phyloP scores from a whole-genome alignment of 2,113 vertebrate species.

The Passer domesticus region DNA sequence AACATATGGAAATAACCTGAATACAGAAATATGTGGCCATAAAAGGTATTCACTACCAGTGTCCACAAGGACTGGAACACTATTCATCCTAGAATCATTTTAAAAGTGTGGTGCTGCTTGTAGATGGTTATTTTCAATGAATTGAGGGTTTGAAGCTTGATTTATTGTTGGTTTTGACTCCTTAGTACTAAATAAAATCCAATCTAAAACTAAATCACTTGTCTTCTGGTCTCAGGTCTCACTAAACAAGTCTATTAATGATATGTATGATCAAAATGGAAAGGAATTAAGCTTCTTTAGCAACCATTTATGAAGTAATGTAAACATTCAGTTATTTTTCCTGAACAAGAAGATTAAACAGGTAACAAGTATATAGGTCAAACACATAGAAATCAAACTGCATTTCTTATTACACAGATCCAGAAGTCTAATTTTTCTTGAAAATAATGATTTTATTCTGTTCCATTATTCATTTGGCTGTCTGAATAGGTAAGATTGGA shows the following conservation, averaged over 20 bases:
- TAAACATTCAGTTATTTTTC: background rate
- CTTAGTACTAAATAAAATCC: background rate
- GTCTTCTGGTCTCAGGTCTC: background rate
- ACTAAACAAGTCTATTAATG: background rate
- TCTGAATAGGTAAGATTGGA: background rate
- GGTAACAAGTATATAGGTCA: background rate
- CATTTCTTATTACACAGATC: background rate
- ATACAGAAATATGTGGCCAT: background rate
- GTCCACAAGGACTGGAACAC: background rate
- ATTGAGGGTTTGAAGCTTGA: background rate
- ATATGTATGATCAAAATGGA: background rate
- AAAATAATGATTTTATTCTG: background rate
- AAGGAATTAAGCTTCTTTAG: background rate
- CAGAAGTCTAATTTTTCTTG: background rate
- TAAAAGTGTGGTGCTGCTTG: background rate
- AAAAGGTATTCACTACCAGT: background rate
- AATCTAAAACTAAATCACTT: background rate
- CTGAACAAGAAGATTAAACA: background rate
- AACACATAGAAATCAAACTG: background rate
- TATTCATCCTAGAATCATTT: background rate
- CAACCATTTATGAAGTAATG: background rate
- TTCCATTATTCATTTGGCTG: background rate
- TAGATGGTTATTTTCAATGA: background rate
- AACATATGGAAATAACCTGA: background rate
- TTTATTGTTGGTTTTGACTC: background rate